Percentiles rank a stretch among this genome's conserved stretches.
Evolutionary conservation across 2,113 vertebrate genomes (phyloP).

Genomic region (Syngnathus typhle): DNA sequence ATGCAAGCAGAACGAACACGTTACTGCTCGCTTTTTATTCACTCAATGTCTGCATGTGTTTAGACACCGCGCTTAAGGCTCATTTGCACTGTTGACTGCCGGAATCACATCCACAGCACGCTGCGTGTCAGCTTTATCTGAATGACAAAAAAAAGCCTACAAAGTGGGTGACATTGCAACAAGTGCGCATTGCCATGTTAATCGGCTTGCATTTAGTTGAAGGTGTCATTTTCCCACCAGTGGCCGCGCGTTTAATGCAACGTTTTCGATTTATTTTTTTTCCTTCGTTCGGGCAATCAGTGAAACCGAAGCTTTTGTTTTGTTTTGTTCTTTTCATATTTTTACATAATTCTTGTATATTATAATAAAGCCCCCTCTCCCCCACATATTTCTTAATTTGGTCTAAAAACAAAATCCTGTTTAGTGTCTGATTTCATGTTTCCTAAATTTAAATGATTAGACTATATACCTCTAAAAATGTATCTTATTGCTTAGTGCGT

Average conservation of each 20-base stretch:
- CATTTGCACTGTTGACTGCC: conserved; percentile 53
- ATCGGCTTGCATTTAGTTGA: conserved; percentile 61
- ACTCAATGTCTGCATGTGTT: conserved; percentile 20
- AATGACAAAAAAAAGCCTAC: conserved; percentile 71
- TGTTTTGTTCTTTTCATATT: background rate
- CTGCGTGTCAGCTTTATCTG: conserved; percentile 44
- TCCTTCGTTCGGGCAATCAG: background rate
- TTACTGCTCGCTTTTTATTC: conserved; percentile 19
- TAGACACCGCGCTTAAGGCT: conserved; percentile 35
- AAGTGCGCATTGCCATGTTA: conserved; percentile 68
- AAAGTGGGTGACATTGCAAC: conserved; percentile 69
- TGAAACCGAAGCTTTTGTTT: background rate
- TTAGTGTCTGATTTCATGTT: background rate
- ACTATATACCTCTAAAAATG: background rate
- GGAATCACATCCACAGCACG: conserved; percentile 19
- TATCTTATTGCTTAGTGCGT: background rate
- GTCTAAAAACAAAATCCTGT: background rate
- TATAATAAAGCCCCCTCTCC: background rate
- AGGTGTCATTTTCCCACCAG: conserved; percentile 70
- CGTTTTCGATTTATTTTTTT: conserved; percentile 1
- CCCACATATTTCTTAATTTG: background rate
- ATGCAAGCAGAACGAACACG: background rate
- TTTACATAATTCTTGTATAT: background rate
- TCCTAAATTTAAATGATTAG: background rate
- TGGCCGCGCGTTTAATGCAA: conserved; percentile 14